phyloP scores from a whole-genome alignment of 2,113 vertebrate species.

The Mesembrinibis cayennensis region DNA sequence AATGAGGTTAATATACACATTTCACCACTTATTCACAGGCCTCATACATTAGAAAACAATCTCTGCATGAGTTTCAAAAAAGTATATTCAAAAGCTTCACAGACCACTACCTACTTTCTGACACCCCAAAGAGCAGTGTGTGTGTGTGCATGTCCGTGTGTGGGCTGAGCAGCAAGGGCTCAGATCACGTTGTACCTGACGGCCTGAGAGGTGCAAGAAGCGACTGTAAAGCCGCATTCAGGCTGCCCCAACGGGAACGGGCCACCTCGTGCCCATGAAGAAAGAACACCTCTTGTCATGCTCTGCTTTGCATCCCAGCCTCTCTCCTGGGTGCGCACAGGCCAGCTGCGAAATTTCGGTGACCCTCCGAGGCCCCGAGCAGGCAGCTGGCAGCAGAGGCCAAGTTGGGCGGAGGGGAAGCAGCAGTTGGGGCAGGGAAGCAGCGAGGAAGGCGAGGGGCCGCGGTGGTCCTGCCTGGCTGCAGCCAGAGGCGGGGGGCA shows the following conservation, averaged over 20 bases:
- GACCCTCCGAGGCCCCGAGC: no score
- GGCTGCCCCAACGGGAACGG: no score
- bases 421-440: not conserved
- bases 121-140: accelerated
- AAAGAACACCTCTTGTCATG: no score
- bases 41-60: not conserved
- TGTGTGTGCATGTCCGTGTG: accelerated
- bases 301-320: not conserved
- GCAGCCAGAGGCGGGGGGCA: not conserved
- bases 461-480: not conserved
- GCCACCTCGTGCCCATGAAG: no score
- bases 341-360: no score
- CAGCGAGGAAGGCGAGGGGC: no score
- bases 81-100: not conserved
- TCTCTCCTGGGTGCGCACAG: not conserved
- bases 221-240: accelerated
- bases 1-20: not conserved
- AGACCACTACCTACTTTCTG: no score
- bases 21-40: not conserved
- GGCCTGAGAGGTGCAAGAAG: accelerated
- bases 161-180: accelerated
- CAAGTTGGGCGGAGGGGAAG: not conserved
- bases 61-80: accelerated
- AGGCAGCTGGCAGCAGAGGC: not conserved
- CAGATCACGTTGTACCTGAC: not conserved